A percentile compares a stretch with the other conserved stretches of the same genome.
These are phyloP conservation scores for Pachydiplax longipennis DNA, from an alignment of 2,888 invertebrate genomes.

Conservation along the genomic window DNA sequence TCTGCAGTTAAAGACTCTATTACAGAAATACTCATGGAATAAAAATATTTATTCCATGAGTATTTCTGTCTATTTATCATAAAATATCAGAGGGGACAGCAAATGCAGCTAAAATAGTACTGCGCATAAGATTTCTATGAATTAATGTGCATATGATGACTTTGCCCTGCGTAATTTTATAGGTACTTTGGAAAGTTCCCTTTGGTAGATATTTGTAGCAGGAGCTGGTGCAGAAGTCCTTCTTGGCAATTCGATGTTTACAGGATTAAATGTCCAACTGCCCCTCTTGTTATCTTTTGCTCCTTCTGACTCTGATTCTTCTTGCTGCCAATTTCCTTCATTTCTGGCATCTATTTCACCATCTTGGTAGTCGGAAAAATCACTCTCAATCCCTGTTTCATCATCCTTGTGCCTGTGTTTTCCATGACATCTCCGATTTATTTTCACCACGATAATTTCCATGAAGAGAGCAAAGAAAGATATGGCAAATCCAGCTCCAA, in stretches of 20 bases:
- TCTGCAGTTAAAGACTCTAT: too few species aligned
- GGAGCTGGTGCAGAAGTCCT: neutral
- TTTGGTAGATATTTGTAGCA: neutral
- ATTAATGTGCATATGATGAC: neutral
- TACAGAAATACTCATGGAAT: too few species aligned
- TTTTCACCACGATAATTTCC: neutral
- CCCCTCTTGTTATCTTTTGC: neutral
- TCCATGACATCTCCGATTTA: neutral
- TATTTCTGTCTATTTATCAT: too few species aligned
- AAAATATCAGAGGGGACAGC: too few species aligned
- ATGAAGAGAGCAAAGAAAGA: slow-evolving; percentile 67
- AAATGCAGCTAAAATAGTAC: too few species aligned
- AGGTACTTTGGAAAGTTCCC: neutral
- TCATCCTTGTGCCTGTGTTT: neutral
- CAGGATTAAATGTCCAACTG: neutral
- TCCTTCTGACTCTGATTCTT: neutral
- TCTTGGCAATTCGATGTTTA: neutral
- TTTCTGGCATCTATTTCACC: neutral
- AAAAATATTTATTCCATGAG: too few species aligned
- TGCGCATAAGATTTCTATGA: neutral
- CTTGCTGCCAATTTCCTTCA: neutral
- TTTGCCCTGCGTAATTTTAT: neutral
- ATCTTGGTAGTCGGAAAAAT: neutral
- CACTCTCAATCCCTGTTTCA: neutral
- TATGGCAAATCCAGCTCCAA: slow-evolving; percentile 73